Evolutionary conservation across 1,140 invertebrate species (phyloP).

Genomic region (Berghia stephanieae): DNA sequence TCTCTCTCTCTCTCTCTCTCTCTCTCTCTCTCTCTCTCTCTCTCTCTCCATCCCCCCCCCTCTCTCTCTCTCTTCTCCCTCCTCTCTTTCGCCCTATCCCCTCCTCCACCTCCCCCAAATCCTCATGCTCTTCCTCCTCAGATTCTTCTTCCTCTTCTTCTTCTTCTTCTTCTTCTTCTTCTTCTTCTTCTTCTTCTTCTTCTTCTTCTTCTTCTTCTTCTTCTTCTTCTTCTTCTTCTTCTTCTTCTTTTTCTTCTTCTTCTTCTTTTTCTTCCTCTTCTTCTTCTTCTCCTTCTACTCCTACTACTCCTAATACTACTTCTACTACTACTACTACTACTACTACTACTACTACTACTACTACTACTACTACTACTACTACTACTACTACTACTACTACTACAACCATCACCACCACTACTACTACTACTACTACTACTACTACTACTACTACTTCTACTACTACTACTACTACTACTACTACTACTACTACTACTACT

Average conservation of each 20-base stretch:
- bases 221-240: background rate
- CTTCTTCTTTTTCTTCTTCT: slow-evolving; percentile 9
- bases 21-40: slow-evolving; percentile 17
- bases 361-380: too few species aligned
- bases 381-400: slow-evolving; percentile 7
- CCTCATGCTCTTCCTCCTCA: background rate
- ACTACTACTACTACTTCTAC: slow-evolving; percentile 2
- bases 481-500: slow-evolving; percentile 7
- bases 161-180: slow-evolving; percentile 14
- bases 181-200: background rate
- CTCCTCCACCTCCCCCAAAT: background rate
- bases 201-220: background rate
- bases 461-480: slow-evolving; percentile 8
- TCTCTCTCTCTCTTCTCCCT: slow-evolving; percentile 16
- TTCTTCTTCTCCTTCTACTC: slow-evolving; percentile 21
- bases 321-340: background rate
- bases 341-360: too few species aligned
- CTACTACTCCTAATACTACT: background rate
- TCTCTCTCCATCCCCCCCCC: slow-evolving; percentile 19
- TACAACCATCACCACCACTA: background rate
- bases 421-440: slow-evolving; percentile 7
- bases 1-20: slow-evolving; percentile 21
- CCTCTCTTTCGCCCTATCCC: slow-evolving; percentile 19
- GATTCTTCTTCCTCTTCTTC: slow-evolving; percentile 21
- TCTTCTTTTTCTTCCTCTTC: slow-evolving; percentile 20